Evolutionary conservation across 2,113 vertebrate genomes (phyloP).

Genomic region (Oreochromis niloticus): DNA sequence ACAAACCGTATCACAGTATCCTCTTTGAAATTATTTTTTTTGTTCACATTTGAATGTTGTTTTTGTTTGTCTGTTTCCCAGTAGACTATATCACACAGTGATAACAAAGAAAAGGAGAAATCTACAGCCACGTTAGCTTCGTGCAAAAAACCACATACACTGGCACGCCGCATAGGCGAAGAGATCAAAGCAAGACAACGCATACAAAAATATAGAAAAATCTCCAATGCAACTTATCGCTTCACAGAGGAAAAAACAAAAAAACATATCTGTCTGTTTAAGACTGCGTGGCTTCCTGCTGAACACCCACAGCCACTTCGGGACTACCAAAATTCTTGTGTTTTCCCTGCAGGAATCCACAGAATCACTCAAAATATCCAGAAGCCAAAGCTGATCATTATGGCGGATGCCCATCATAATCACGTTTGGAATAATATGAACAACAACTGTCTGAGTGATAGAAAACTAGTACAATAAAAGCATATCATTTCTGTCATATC

Average conservation of each 20-base stretch:
- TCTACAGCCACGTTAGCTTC: constrained; percentile 73
- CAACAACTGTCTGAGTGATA: constrained; percentile 62
- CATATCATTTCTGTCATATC: constrained; percentile 63
- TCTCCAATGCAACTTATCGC: constrained; percentile 54
- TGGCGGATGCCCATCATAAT: constrained; percentile 26
- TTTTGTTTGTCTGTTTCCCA: constrained; percentile 53
- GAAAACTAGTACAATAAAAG: constrained; percentile 74
- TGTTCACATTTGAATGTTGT: constrained; percentile 55
- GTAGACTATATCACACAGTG: constrained; percentile 76
- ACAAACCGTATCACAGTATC: constrained; percentile 67
- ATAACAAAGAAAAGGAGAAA: constrained; percentile 71
- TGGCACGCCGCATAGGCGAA: constrained; percentile 65
- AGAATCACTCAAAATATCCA: constrained; percentile 16
- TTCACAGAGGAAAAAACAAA: constrained; percentile 22
- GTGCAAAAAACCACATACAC: constrained; percentile 75
- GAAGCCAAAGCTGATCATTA: constrained; percentile 13
- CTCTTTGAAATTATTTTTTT: constrained; percentile 48
- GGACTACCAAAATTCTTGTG: constrained; percentile 12
- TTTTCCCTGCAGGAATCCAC: constrained; percentile 34
- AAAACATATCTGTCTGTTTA: constrained; percentile 17
- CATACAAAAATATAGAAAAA: constrained; percentile 80
- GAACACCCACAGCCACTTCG: constrained; percentile 6
- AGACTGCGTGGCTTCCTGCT: background rate
- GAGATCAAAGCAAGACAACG: constrained; percentile 71
- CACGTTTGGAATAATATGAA: constrained; percentile 29